Percentiles rank a stretch among this genome's conserved stretches.
Conservation (phyloP, 2,113 vertebrate genomes). For the Catharus minimus region DNA sequence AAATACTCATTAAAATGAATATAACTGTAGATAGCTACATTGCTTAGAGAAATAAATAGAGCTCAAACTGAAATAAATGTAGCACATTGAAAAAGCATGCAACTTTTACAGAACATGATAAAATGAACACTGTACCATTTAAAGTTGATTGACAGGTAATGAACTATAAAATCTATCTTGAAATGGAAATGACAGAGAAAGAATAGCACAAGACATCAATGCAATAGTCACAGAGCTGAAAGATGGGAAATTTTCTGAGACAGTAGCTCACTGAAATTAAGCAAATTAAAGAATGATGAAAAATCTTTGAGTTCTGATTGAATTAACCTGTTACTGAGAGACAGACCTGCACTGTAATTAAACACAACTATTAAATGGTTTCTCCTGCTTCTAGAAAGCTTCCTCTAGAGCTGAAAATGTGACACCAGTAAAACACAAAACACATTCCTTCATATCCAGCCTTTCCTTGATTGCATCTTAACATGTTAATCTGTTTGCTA, state of each 20-base stretch:
- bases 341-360: slow-evolving; percentile 26
- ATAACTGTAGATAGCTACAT: slow-evolving; percentile 46
- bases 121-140: slow-evolving; percentile 62
- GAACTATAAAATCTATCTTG: slow-evolving; percentile 76
- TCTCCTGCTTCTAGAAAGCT: not conserved
- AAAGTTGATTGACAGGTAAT: slow-evolving; percentile 77
- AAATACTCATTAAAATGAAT: slow-evolving; percentile 60
- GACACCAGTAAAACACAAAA: not conserved
- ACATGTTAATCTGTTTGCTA: not conserved
- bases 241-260: slow-evolving; percentile 60
- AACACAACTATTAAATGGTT: slow-evolving; percentile 22
- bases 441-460: not conserved
- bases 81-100: slow-evolving; percentile 50
- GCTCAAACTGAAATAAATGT: slow-evolving; percentile 61
- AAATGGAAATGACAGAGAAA: slow-evolving; percentile 65
- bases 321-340: slow-evolving; percentile 57
- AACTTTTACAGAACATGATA: slow-evolving; percentile 67
- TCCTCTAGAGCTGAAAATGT: slow-evolving; percentile 12
- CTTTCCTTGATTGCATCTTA: not conserved
- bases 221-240: slow-evolving; percentile 24
- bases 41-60: slow-evolving; percentile 67
- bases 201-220: slow-evolving; percentile 34
- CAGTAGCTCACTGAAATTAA: slow-evolving; percentile 68
- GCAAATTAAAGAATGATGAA: slow-evolving; percentile 68
- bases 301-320: slow-evolving; percentile 64